Percentiles rank a stretch among this genome's conserved stretches.
Conservation (phyloP, 1,140 invertebrate species). For the Bombus terrestris region DNA sequence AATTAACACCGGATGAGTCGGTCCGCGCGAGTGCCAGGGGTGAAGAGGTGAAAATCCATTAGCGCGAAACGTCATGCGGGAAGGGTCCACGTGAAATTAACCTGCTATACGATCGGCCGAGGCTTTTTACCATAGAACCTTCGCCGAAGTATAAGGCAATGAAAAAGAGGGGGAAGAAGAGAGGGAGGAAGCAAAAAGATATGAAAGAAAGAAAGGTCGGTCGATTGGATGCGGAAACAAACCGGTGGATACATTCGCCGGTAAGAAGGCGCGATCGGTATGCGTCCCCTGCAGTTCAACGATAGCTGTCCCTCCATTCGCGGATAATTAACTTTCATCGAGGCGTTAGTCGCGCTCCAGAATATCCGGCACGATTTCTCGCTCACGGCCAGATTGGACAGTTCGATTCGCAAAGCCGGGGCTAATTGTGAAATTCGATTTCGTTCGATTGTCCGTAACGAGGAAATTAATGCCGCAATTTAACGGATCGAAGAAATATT, state of each 20-base stretch:
- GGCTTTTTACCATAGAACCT: conserved; percentile 21
- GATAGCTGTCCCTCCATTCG: background rate
- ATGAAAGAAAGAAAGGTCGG: background rate
- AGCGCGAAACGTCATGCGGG: conserved; percentile 65
- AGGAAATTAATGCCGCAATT: conserved; percentile 30
- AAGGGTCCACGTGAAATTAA: conserved; percentile 67
- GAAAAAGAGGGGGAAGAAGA: background rate
- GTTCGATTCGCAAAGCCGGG: conserved; percentile 15
- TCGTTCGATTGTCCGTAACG: conserved; percentile 33
- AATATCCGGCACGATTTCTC: background rate
- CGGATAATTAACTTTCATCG: conserved; percentile 42
- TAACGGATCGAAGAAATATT: conserved; percentile 30
- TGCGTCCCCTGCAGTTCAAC: conserved; percentile 23
- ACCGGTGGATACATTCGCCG: conserved; percentile 37
- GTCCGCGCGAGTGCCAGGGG: conserved; percentile 49
- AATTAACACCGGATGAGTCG: conserved; percentile 70
- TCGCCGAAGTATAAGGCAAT: background rate
- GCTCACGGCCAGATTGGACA: background rate
- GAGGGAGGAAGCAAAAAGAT: background rate
- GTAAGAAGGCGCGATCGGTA: conserved; percentile 51
- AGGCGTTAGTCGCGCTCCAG: conserved; percentile 22
- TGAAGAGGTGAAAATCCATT: conserved; percentile 72
- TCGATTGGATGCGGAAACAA: conserved; percentile 34
- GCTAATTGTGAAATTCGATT: conserved; percentile 49
- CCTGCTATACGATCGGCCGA: conserved; percentile 60